Evolutionary conservation across 2,797 vertebrate species (phyloP), one percentile per base, ranked within the genome.

Genomic region (Urocyon cinereoargenteus): DNA sequence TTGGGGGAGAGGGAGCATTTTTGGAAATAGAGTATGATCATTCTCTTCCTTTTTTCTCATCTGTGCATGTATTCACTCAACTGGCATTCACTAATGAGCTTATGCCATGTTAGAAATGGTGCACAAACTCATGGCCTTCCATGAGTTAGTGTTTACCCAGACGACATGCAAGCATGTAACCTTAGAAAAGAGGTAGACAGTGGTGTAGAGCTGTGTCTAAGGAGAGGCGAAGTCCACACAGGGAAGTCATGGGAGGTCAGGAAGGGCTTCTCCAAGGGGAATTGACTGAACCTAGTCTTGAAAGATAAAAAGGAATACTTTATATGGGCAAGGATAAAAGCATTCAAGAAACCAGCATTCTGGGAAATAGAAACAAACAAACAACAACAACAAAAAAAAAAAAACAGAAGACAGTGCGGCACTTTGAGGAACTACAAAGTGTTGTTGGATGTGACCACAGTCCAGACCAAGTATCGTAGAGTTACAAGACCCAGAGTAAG

Each of bases 241-340:
- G 45, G 11, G 45, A 93, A 53, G n/a, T 34, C 73, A 31, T 4
- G 12, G 31, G 36, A 84, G 5, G 21, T 21, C 79, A 55, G 21
- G 8, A 90, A 61, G 40, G 45, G 1, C 51, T 91, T 82, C 49
- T 79, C 49, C 45, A 31, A 14, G 10, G 34, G 14, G 26, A 36
- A 36, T 31, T 40, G 45, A 86, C 1, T n/a, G 31, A 90, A 49
- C 40, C 6, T 9, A 86, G 53, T 66, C 68, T 59, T 91, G 22
- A 95, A 94, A 26, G 22, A 88, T 68, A 75, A 92, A 72, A 88
- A 53, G 59, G 68, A 90, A 82, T 57, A 92, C 87, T 92, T 90
- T 40, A 14, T 18, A 53, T 18, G 28, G 61, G 72, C 55, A 86
- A 92, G 8, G 62, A n/a, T 66, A 82, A 91, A 85, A 85, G 26